A percentile compares a stretch with the other conserved stretches of the same genome.
phyloP scores from a whole-genome alignment of 2,888 invertebrate species.

The Eupithecia vulgata region DNA sequence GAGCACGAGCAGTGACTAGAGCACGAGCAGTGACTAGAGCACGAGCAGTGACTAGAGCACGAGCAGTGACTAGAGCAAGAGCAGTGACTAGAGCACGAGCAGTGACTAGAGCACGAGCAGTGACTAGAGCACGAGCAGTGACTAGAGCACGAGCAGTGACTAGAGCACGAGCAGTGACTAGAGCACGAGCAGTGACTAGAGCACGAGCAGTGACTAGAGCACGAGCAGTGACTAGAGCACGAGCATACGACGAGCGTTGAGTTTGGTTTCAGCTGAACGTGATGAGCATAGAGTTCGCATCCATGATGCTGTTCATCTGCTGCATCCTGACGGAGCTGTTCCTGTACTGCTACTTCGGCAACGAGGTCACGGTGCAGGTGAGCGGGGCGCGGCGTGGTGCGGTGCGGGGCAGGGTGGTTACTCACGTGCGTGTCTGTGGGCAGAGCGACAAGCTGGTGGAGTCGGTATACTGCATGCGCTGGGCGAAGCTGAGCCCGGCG shows the following conservation, averaged over 20 bases:
- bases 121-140: too few relatives aligned
- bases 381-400: slow-evolving; percentile 65
- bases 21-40: too few relatives aligned
- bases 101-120: too few relatives aligned
- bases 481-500: slow-evolving; percentile 56
- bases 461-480: slow-evolving; percentile 70
- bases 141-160: too few relatives aligned
- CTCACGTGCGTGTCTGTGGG: slow-evolving; percentile 24
- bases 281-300: slow-evolving; percentile 75
- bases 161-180: too few relatives aligned
- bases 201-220: too few relatives aligned
- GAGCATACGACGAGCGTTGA: not conserved
- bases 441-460: slow-evolving; percentile 73
- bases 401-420: slow-evolving; percentile 57
- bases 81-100: too few relatives aligned
- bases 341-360: slow-evolving; percentile 84
- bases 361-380: slow-evolving; percentile 82
- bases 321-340: slow-evolving; percentile 83
- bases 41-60: too few relatives aligned
- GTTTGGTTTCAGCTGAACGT: slow-evolving; percentile 57
- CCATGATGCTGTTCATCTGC: slow-evolving; percentile 79
- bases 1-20: too few relatives aligned
- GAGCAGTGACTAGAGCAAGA: too few relatives aligned
- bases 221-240: too few relatives aligned
- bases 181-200: too few relatives aligned